Base-by-base conservation (phyloP, 2,888 invertebrate species). In the Andrena flavipes region DNA sequence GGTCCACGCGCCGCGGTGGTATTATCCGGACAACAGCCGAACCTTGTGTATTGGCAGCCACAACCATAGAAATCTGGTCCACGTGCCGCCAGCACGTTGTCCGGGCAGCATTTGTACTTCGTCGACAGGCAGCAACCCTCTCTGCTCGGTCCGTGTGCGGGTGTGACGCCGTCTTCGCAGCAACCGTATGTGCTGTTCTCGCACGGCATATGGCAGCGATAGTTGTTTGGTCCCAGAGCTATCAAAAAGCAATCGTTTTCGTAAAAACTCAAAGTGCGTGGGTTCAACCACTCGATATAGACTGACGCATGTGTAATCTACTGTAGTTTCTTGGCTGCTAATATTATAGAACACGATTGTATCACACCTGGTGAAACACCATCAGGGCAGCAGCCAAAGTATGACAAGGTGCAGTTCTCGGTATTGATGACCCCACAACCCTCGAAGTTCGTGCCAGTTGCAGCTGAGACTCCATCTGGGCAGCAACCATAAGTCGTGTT, bases 21-120 rank as follows among this genome's bases (percentile, higher is more conserved):
- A 80, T 97, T 97, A 94, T 98, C 98, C 0, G 98, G 97, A 91
- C 99, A 99, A 93, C 99, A 99, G 0, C 98, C 97, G 90, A 96
- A 97, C 23, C 95, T 96, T 0, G 97, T 95, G 86, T 96, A 95
- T 84, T 96, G 95, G 90, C 99, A 99, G 16, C 96, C 96, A 90
- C 98, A 98, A 23, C 97, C 97, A 95, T 92, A 86, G 79, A 92
- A 90, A 73, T 96, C 95, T 0, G 97, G 96, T 82, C 99, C 99
- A 82, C 96, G 95, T 5, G 99, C 98, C 1, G 97, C 95, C 60
- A 96, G 95, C 89, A 97, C 96, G 91, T 98, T 97, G 92, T 99
- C 99, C 0, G 97, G 97, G 90, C 99, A 99, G 94, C 99, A 99
- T n/a, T 98, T 98, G 92, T 95, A 97, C 3, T 95, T 94, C 2